Evolutionary conservation across 2,113 vertebrate species (phyloP).

Genomic region (Epinephelus moara): DNA sequence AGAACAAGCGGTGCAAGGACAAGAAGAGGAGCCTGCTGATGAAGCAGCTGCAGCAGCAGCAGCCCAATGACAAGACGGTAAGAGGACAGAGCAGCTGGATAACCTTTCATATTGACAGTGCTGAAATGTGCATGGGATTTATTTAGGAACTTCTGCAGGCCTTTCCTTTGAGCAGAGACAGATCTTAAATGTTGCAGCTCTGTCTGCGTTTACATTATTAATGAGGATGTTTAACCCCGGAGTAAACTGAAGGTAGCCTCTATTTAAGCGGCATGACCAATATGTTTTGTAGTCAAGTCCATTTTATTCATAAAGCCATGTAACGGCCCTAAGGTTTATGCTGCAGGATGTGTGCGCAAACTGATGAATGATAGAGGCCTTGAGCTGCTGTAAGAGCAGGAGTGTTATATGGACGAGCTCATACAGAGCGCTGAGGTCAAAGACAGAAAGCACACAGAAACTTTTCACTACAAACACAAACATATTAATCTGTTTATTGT

Average conservation of each 20-base stretch:
- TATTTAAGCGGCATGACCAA: neutral
- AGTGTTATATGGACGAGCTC: neutral
- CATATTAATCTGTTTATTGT: neutral
- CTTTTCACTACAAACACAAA: neutral
- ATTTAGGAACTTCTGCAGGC: too few species aligned
- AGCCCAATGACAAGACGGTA: slow-evolving; percentile 98
- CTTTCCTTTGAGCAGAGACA: neutral
- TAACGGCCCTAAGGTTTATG: neutral
- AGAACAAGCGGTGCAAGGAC: slow-evolving; percentile 99
- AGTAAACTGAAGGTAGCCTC: neutral
- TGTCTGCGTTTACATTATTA: neutral
- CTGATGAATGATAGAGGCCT: neutral
- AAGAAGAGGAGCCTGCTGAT: slow-evolving; percentile 97
- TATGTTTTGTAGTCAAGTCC: neutral
- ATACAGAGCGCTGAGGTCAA: neutral
- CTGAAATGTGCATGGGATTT: too few species aligned
- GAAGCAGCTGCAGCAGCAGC: slow-evolving; percentile 98
- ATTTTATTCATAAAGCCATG: neutral
- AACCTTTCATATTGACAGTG: neutral
- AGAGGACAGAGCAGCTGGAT: slow-evolving; percentile 65
- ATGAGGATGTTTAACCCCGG: neutral
- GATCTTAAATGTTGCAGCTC: neutral
- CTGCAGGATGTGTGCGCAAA: neutral
- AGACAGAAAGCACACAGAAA: neutral
- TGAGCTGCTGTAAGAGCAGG: neutral